Conservation (phyloP, 2,797 vertebrate species). For the Cyclopterus lumpus region DNA sequence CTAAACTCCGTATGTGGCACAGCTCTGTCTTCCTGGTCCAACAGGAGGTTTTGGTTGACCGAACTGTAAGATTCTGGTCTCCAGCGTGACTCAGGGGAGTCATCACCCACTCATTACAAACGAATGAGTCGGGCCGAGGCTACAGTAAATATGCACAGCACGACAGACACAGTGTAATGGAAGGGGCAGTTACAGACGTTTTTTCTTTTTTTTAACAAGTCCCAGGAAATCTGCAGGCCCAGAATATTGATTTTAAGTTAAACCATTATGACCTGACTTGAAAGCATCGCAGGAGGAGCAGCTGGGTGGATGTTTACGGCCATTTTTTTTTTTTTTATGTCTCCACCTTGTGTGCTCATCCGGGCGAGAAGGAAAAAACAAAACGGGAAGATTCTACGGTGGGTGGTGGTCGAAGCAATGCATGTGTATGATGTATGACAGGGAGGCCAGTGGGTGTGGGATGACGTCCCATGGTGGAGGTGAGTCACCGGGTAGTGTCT, state of each 20-base stretch:
- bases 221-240: conserved; percentile 58
- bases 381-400: conserved; percentile 22
- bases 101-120: conserved; percentile 78
- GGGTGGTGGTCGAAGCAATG: conserved; percentile 35
- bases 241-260: conserved; percentile 75
- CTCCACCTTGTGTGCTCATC: conserved; percentile 38
- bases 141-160: conserved; percentile 67
- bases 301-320: conserved; percentile 44
- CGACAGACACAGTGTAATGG: conserved; percentile 65
- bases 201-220: conserved; percentile 48
- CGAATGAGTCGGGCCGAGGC: conserved; percentile 70
- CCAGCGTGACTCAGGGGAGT: conserved; percentile 72
- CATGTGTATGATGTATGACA: conserved; percentile 59
- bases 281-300: conserved; percentile 47
- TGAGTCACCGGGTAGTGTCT: conserved; percentile 67
- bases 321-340: conserved; percentile 57
- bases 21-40: conserved; percentile 57
- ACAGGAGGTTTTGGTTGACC: conserved; percentile 74
- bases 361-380: conserved; percentile 39
- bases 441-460: conserved; percentile 52
- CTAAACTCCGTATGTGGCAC: conserved; percentile 38
- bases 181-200: conserved; percentile 60
- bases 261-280: conserved; percentile 55
- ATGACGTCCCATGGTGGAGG: conserved; percentile 53
- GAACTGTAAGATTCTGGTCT: conserved; percentile 69